Evolutionary conservation across 1,140 invertebrate species (phyloP), one percentile per base, ranked within the genome.

Genomic region (Asbolus verrucosus): DNA sequence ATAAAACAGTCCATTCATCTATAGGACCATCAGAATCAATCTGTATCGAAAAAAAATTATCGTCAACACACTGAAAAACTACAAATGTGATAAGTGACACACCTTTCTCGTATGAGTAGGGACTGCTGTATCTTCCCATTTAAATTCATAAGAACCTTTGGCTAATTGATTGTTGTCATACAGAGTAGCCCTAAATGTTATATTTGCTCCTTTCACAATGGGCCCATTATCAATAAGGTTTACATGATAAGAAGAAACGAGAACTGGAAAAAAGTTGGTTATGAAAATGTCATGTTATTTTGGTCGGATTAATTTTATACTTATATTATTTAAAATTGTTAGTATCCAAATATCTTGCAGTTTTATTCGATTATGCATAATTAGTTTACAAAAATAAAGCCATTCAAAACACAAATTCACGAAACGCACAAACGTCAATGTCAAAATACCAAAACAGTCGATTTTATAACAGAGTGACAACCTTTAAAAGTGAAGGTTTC

Each of bases 101-200:
- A 90, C 88, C 74, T 82, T 71, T 71, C 80, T 79, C 71, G 33
- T 41, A 70, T 90, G 84, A 70, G 81, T 73, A 1, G 80, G 82
- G 9, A 86, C 75, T 0, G 83, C 84, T 83, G 88, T 82, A 80
- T 91, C 90, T 43, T 33, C 61, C 87, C 87, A 89, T 1, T 19
- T 8, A 73, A 83, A 88, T 38, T 38, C 74, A 76, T 82, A 87
- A 0, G 27, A 74, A 21, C 80, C 82, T 6, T 38, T 72, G 6
- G 83, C 81, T 67, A 82, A 77, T 2, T 82, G 69, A 54, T 54
- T 21, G 30, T 78, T 76, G 13, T 81, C 78, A 39, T 80, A 81
- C 3, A 91, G 77, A 70, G 84, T 82, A n/a, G 88, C 89, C 75
- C 78, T 85, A 76, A 91, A 90, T 46, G 85, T 87, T 31, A 91